These are phyloP conservation scores for Pseudachorutes palmiensis DNA, from an alignment of 1,140 invertebrate species.

Conservation along the genomic window DNA sequence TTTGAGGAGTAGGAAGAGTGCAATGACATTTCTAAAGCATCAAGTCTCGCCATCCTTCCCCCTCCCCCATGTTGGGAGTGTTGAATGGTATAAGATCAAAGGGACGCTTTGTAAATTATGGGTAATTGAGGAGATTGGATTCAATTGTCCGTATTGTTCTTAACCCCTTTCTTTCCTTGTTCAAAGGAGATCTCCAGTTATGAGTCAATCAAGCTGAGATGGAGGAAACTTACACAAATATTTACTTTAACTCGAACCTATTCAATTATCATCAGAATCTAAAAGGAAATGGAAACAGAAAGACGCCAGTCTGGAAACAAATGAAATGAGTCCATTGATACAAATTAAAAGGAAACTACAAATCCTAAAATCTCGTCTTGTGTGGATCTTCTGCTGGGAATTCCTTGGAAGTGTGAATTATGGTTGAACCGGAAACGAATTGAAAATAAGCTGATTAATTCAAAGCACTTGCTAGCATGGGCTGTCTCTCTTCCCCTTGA, in stretches of 20 bases:
- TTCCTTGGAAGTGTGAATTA: not conserved
- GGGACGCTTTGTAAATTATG: not conserved
- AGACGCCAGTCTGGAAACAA: not conserved
- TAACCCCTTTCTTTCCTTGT: not conserved
- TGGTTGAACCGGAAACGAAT: not conserved
- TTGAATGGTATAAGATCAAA: not conserved
- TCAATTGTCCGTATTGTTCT: not conserved
- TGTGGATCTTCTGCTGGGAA: too few species aligned
- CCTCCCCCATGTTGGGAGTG: too few species aligned
- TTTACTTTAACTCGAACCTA: not conserved
- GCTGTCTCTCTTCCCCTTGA: not conserved
- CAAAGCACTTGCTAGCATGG: not conserved
- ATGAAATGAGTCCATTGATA: not conserved
- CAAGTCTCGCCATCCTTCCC: too few species aligned
- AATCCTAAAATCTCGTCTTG: too few species aligned
- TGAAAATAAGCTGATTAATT: not conserved
- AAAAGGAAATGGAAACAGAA: not conserved
- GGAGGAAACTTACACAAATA: not conserved
- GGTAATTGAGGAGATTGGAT: constrained; percentile 1
- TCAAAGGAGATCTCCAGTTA: too few species aligned
- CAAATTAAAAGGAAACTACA: too few species aligned
- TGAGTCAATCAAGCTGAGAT: not conserved
- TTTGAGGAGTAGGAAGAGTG: not conserved
- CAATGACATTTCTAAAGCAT: too few species aligned
- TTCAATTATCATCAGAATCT: not conserved